phyloP scores from a whole-genome alignment of 2,113 vertebrate genomes.

The Cichladusa arquata region DNA sequence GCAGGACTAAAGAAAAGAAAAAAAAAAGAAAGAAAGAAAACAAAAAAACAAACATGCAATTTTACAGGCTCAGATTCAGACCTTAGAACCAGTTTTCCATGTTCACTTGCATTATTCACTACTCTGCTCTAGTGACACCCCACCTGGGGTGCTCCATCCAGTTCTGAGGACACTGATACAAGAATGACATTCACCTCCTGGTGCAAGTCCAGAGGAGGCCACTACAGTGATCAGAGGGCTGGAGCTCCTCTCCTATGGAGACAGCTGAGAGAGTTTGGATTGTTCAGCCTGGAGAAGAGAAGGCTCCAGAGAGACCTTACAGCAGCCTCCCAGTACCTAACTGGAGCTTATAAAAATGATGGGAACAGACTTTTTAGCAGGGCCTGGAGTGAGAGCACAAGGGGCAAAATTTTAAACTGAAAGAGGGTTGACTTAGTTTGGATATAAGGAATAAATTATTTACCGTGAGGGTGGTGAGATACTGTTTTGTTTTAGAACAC shows the following conservation, averaged over 20 bases:
- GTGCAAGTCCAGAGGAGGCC: background rate
- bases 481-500: background rate
- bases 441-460: background rate
- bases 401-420: background rate
- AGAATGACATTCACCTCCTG: background rate
- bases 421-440: background rate
- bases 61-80: background rate
- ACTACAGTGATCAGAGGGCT: background rate
- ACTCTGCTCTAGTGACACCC: background rate
- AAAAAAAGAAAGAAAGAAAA: no score
- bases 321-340: background rate
- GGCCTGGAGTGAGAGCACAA: background rate
- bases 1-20: background rate
- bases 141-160: background rate
- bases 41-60: no score
- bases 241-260: background rate
- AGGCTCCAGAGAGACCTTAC: background rate
- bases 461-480: background rate
- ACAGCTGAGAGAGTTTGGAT: background rate
- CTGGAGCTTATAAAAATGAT: background rate
- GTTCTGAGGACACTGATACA: background rate
- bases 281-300: background rate
- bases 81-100: background rate
- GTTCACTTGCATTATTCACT: background rate
- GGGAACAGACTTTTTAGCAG: background rate